Percentiles rank a stretch among this genome's conserved stretches.
Conservation (phyloP, 1,140 invertebrate species). For the Tetragonula clypearis region DNA sequence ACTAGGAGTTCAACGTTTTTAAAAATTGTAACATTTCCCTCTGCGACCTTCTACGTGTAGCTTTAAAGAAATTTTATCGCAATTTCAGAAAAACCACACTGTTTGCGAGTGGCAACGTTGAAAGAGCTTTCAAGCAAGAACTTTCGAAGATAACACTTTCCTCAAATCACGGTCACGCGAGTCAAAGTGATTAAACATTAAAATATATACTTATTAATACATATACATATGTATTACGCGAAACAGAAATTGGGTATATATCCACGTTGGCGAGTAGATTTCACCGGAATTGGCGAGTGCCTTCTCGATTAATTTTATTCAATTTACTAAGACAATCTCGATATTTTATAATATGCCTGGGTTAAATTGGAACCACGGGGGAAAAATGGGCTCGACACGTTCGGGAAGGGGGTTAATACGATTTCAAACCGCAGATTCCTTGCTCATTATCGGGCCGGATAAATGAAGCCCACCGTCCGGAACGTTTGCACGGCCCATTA, state of each 20-base stretch:
- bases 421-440: slow-evolving; percentile 20
- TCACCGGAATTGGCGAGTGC: too few relatives aligned
- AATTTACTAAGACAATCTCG: slow-evolving; percentile 2
- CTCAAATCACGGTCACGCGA: neutral
- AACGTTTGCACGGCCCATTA: slow-evolving; percentile 42
- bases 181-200: neutral
- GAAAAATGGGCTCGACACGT: neutral
- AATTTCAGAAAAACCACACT: too few relatives aligned
- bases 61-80: too few relatives aligned
- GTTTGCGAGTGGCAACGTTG: too few relatives aligned
- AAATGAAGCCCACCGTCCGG: slow-evolving; percentile 33
- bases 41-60: neutral
- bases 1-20: neutral
- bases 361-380: neutral
- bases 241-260: neutral
- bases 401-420: neutral
- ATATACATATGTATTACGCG: neutral
- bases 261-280: neutral
- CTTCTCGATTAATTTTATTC: neutral
- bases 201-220: neutral
- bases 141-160: neutral
- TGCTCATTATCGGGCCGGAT: slow-evolving; percentile 34
- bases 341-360: neutral
- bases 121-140: neutral
- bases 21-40: neutral